Base-by-base conservation (phyloP, 2,888 invertebrate species). In the Glaucopsyche alexis region DNA sequence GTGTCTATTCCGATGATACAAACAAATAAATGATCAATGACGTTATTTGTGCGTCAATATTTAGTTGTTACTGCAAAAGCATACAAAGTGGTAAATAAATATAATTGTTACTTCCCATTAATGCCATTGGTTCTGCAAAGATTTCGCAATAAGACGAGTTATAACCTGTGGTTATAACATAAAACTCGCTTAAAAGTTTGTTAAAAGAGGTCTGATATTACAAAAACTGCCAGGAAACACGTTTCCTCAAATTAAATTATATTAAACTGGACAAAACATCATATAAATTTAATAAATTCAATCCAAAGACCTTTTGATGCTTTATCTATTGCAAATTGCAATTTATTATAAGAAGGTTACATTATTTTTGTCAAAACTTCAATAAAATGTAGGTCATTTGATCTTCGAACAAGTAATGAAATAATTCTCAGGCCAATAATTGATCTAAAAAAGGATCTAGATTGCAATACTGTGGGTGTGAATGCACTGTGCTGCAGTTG, bases 241-340 rank as follows among this genome's bases (percentile, higher is more conserved):
- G 19, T 60, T 60, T 60, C 55, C 55, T 60, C 29, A 29, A 19
- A 29, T 60, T 60, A 19, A 60, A 60, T 60, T 60, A 60, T 60
- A 29, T 19, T 0, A 60, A 49, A 60, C 55, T 60, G 55, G 55
- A 60, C 19, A 60, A 11, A 29, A 19, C 11, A 1, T 60, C 52
- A 29, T 16, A 52, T 52, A 16, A 49, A 49, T 49, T 52, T 52
- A 52, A 8, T 16, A 52, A 16, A 16, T 52, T 16, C 52, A 16
- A 52, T 52, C 52, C 16, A 2, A 16, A 52, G 52, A 52, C 9
- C 52, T 52, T 16, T 16, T 52, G 52, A 52, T 52, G 52, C 16
- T 52, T 52, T n/a, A 50, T n/a, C n/a, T n/a, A 29, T 29, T 29
- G 29, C 29, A 29, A 29, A 29, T 9, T 8, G 16, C n/a, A 52